A percentile compares a stretch with the other conserved stretches of the same genome.
Evolutionary conservation across 2,797 vertebrate genomes (phyloP).

Genomic region (Premnoplex brunnescens): DNA sequence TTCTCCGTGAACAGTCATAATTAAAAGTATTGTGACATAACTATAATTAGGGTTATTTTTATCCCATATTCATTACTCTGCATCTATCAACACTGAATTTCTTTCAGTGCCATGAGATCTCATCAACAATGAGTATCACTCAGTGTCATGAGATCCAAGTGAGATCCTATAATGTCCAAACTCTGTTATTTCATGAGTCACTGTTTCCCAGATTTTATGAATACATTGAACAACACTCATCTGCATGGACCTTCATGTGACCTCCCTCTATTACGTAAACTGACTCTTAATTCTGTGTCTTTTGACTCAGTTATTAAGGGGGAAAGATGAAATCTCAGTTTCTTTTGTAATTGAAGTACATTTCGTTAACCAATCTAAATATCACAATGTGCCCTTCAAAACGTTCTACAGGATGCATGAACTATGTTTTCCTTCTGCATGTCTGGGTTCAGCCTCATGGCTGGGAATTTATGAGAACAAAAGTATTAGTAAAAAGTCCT

Average conservation of each 20-base stretch:
- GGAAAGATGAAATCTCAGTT: not conserved
- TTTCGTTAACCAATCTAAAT: not conserved
- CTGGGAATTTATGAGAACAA: not conserved
- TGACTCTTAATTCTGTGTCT: not conserved
- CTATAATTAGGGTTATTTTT: slow-evolving; percentile 40
- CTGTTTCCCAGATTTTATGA: slow-evolving; percentile 37
- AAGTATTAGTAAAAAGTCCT: not conserved
- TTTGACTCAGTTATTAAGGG: not conserved
- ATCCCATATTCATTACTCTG: not conserved
- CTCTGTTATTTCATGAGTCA: slow-evolving; percentile 56
- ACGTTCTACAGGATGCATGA: not conserved
- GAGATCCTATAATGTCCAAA: not conserved
- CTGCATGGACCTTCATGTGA: not conserved
- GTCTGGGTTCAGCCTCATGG: not conserved
- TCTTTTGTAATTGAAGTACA: not conserved
- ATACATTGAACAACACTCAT: not conserved
- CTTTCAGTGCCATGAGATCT: slow-evolving; percentile 23
- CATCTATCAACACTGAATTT: slow-evolving; percentile 34
- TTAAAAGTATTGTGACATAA: not conserved
- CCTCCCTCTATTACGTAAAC: not conserved
- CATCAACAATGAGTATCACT: slow-evolving; percentile 12
- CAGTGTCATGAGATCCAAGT: slow-evolving; percentile 44
- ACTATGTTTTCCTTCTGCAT: not conserved
- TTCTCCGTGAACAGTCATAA: slow-evolving; percentile 13
- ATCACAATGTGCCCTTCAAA: not conserved